phyloP scores from a whole-genome alignment of 2,113 vertebrate species.

The Chrysochloris asiatica region DNA sequence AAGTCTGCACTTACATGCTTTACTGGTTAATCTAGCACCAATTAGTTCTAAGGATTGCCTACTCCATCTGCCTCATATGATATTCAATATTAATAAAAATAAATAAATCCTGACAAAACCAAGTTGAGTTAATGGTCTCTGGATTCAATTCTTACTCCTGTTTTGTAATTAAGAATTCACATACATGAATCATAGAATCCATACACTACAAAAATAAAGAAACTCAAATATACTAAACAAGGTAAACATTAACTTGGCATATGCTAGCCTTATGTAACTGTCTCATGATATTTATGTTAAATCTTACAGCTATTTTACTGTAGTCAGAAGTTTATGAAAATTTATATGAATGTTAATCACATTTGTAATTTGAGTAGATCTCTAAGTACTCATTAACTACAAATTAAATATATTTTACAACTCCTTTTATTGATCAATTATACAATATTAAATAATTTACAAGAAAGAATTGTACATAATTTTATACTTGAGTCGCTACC shows the following conservation, averaged over 20 bases:
- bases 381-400: background rate
- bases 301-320: background rate
- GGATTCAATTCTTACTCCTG: background rate
- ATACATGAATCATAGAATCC: background rate
- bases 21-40: background rate
- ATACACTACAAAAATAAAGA: background rate
- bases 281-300: background rate
- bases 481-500: background rate
- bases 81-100: background rate
- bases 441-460: background rate
- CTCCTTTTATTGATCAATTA: background rate
- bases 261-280: background rate
- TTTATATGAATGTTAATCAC: constrained; percentile 10
- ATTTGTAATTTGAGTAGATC: background rate
- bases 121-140: background rate
- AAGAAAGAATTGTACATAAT: background rate
- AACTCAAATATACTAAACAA: background rate
- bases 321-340: background rate
- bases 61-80: rapidly evolving
- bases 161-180: background rate
- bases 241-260: background rate
- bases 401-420: background rate
- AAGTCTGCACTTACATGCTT: too few species aligned
- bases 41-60: background rate
- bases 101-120: background rate